Evolutionary conservation across 64 coral and sea anemone genomes (phyloP).

Genomic region (Orbicella faveolata): DNA sequence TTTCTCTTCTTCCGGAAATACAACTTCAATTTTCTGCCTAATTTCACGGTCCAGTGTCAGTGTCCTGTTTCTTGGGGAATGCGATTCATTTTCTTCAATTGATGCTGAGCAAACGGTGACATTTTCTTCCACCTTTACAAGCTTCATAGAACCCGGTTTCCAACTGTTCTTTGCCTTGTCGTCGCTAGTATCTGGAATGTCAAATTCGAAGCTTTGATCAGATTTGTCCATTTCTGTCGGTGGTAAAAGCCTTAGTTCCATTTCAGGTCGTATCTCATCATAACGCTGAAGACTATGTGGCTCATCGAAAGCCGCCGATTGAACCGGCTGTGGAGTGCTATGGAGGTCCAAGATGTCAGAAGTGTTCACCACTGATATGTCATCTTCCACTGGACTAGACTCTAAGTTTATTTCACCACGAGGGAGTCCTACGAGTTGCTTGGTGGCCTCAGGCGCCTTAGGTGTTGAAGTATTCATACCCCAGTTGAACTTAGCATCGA

Average conservation of each 20-base stretch:
- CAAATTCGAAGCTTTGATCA: not conserved
- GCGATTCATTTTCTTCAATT: not conserved
- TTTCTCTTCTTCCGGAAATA: not conserved
- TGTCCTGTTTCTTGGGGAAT: not conserved
- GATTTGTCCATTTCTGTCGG: not conserved
- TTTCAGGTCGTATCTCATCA: constrained; percentile 23
- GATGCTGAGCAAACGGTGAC: constrained; percentile 17
- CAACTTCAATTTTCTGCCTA: constrained; percentile 29
- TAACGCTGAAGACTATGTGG: constrained; percentile 31
- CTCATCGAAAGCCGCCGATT: constrained; percentile 1
- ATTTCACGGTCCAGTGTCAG: constrained; percentile 15
- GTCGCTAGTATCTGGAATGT: not conserved
- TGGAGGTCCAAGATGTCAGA: not conserved
- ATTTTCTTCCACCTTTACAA: constrained; percentile 26
- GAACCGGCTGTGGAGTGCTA: constrained; percentile 11
- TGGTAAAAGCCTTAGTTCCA: constrained; percentile 18
- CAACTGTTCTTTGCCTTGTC: not conserved
- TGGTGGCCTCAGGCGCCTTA: not conserved
- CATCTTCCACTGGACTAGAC: not conserved
- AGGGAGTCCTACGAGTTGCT: not conserved
- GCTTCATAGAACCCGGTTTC: not conserved
- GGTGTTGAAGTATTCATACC: constrained; percentile 4
- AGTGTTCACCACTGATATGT: not conserved
- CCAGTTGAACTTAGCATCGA: not conserved
- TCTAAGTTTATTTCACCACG: not conserved